Evolutionary conservation across 1,140 invertebrate species (phyloP).

Genomic region (Pomacea maculata): DNA sequence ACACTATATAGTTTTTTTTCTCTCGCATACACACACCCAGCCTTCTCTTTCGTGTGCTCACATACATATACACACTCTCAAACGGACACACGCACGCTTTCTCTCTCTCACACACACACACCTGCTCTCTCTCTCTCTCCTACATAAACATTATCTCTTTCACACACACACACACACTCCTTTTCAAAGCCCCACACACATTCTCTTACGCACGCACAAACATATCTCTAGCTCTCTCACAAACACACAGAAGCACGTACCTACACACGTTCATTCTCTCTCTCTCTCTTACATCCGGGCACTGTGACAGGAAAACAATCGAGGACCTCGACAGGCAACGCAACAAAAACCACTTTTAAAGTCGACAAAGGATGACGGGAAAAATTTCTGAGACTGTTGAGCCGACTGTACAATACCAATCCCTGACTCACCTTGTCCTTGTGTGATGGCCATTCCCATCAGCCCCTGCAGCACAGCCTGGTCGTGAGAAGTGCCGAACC

Average conservation of each 20-base stretch:
- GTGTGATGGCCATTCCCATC: constrained; percentile 23
- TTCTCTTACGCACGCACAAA: neutral
- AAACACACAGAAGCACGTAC: neutral
- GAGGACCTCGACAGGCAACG: too few relatives aligned
- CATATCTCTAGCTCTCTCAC: neutral
- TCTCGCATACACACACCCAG: too few relatives aligned
- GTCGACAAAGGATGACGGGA: too few relatives aligned
- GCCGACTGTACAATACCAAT: too few relatives aligned
- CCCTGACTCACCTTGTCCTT: constrained; percentile 5
- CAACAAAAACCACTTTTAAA: too few relatives aligned
- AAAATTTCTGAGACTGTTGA: too few relatives aligned
- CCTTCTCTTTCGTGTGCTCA: neutral
- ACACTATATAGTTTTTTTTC: too few relatives aligned
- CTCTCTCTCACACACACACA: neutral
- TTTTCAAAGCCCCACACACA: neutral
- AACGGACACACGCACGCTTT: neutral
- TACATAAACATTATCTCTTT: neutral
- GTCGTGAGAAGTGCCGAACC: constrained; percentile 12
- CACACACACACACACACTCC: too few relatives aligned
- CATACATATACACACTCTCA: neutral
- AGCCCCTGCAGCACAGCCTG: constrained; percentile 6
- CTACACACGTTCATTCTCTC: neutral
- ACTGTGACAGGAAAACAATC: neutral
- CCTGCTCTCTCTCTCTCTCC: neutral
- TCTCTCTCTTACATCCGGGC: neutral